Evolutionary conservation across 2,888 invertebrate genomes (phyloP), one percentile per base, ranked within the genome.

Genomic region (Microctonus hyperodae): DNA sequence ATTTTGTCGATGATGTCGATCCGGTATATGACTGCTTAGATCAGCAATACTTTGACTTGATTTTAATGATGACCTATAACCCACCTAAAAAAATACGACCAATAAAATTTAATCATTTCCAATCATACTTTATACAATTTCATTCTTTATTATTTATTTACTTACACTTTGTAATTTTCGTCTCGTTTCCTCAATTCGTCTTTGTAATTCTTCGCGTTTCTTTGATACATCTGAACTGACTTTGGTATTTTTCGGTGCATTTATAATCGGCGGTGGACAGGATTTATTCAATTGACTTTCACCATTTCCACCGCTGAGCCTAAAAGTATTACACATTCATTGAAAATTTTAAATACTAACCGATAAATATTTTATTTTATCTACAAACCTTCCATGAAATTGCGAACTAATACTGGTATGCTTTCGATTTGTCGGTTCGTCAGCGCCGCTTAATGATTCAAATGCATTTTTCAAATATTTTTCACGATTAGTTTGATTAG

Each of bases 41-140:
- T 95, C 95, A 72, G 92, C 92, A 69, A 94, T 94, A 68, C 94
- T 95, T 82, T 95, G 94, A 81, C 94, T 95, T 75, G 92, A 90
- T 79, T 93, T 93, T 69, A 96, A 85, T 70, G 90, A 92, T 48
- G 93, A 92, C 70, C 91, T 88, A 83, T 91, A 91, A 67, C 92
- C 92, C 75, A 92, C 91, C 92, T 92, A 79, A 58, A 74, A 71
- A 48, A 48, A 25, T 66, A n/a, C 11, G 25, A 7, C 23, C 2
- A 16, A 4, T 35, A 11, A 35, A 9, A 35, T 35, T 9, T 35
- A 35, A 0, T 44, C 16, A 16, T 40, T 13, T 40, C 40, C 16
- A 1, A 40, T 40, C n/a, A 5, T 4, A 7, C 1, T 37, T 5
- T 50, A 3, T 28, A 33, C n/a, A n/a, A n/a, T n/a, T 35, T 64